phyloP scores from a whole-genome alignment of 2,888 invertebrate genomes.

The Eurytoma californica region DNA sequence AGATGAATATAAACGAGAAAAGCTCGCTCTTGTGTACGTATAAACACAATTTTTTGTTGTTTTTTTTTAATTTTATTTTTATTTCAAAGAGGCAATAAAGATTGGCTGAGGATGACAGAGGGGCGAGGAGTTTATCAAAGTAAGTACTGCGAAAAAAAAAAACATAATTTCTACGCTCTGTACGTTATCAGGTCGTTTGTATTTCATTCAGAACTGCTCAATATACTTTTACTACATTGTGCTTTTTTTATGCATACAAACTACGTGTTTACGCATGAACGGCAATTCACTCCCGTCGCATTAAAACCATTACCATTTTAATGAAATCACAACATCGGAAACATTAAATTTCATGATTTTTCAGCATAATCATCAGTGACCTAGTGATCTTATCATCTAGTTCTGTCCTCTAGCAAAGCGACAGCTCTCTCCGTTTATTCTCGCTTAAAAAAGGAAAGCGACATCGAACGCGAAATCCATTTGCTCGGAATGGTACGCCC shows the following conservation, averaged over 20 bases:
- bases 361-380: not conserved
- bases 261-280: not conserved
- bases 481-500: not conserved
- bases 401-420: not conserved
- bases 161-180: not conserved
- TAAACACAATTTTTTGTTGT: not conserved
- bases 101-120: not conserved
- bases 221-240: not conserved
- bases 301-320: no score
- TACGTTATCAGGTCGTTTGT: not conserved
- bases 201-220: not conserved
- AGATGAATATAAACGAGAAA: conserved; percentile 5
- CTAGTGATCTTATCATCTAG: conserved; percentile 7
- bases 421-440: no score
- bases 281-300: not conserved
- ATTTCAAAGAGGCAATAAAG: conserved; percentile 8
- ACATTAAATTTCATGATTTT: no score
- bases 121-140: not conserved
- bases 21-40: not conserved
- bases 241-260: not conserved
- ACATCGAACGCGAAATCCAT: no score
- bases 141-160: not conserved
- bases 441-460: no score
- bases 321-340: no score
- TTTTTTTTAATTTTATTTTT: conserved; percentile 19